These are phyloP conservation scores for Sorex fumeus DNA, from an alignment of 2,113 vertebrate genomes.

Conservation along the genomic window DNA sequence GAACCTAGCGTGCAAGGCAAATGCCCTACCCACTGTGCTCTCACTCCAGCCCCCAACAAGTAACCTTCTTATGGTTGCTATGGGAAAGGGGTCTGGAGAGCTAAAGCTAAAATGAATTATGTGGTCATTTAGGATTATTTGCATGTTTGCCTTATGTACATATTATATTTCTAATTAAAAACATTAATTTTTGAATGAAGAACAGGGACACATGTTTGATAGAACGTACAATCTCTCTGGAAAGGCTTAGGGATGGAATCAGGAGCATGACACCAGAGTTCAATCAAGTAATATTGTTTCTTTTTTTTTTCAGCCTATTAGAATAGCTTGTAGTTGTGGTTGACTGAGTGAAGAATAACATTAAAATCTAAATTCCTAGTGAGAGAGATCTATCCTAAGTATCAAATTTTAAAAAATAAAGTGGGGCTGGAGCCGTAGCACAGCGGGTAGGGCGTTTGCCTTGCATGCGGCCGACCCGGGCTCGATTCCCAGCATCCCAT, in stretches of 20 bases:
- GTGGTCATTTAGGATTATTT: conserved; percentile 21
- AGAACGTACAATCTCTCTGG: conserved; percentile 16
- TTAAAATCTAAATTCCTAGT: neutral
- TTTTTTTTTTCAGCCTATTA: conserved; percentile 41
- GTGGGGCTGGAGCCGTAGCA: no score
- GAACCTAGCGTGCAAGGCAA: no score
- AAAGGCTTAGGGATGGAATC: conserved; percentile 34
- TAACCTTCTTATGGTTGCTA: conserved; percentile 14
- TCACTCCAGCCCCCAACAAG: no score
- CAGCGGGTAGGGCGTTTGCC: no score
- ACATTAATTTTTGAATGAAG: conserved; percentile 30
- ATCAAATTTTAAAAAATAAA: no score
- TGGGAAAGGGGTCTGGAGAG: neutral
- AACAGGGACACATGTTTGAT: conserved; percentile 1
- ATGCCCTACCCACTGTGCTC: no score
- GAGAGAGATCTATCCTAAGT: neutral
- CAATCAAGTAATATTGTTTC: conserved; percentile 41
- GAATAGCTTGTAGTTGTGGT: neutral
- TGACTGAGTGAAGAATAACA: conserved; percentile 33
- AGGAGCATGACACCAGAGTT: neutral
- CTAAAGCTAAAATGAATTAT: conserved; percentile 22
- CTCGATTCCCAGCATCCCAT: no score
- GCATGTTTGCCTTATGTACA: neutral
- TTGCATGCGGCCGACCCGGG: no score
- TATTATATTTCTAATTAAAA: conserved; percentile 39